Base-by-base conservation (phyloP, 2,797 vertebrate genomes). In the Pterois miles region DNA sequence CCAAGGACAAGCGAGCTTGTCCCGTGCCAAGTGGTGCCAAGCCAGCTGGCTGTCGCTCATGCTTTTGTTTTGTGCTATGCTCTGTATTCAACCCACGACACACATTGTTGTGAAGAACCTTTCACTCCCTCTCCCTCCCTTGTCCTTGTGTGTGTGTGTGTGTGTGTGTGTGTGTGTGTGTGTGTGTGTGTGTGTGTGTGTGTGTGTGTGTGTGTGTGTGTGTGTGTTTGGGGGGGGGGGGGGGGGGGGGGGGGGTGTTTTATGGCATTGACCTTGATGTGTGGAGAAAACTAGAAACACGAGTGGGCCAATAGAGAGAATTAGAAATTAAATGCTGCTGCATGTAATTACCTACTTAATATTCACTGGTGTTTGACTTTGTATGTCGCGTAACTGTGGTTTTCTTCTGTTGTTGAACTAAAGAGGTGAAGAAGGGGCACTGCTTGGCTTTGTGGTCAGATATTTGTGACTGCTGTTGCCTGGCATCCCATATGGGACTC, bases 11-110 rank as follows among this genome's bases (percentile, higher is more conserved):
- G 71, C 75, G 12, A 76, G 74, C 76, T 54, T 64, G 74, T 79
- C 77, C 89, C 34, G 88, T 92, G 93, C 93, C 94, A 94, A 93
- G 93, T 91, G 81, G 89, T 88, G 84, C 89, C 82, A 89, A 85
- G 93, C 94, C 94, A 96, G 93, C 92, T 95, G 94, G 95, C 94
- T 90, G 88, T 77, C 79, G 82, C 82, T 90, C 76, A 75, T 78
- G 83, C 87, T 91, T 93, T 93, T 94, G 92, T 95, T 91, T 91
- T 82, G 88, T 76, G 80, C 86, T 72, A 48, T 69, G 76, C 83
- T 93, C 86, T 89, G 87, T 84, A 93, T 93, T 92, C 92, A 92
- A 82, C 73, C 79, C 85, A 82, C 86, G 76, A 83, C 84, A 84
- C 83, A 76, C 86, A 88, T 87, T 90, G 88, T 92, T 90, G 85